phyloP scores from a whole-genome alignment of 2,888 invertebrate genomes.

The Deladenus siricidicola region DNA sequence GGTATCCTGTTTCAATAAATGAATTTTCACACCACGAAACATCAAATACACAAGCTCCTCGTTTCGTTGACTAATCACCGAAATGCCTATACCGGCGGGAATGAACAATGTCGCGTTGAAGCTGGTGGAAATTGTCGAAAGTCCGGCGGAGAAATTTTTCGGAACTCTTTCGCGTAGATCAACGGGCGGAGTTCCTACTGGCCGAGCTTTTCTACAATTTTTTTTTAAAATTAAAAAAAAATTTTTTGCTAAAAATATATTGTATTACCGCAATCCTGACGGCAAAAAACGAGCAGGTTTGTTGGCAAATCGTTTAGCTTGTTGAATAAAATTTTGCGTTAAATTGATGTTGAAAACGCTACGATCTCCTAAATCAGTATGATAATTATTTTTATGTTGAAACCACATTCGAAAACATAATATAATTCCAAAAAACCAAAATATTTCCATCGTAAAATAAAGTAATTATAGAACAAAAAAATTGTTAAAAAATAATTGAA shows the following conservation, averaged over 20 bases:
- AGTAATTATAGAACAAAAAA: too few species aligned
- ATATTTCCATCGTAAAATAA: too few species aligned
- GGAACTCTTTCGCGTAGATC: too few species aligned
- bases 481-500: too few species aligned
- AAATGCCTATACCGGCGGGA: constrained; percentile 54
- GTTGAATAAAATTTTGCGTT: constrained; percentile 75
- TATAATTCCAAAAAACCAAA: too few species aligned
- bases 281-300: too few species aligned
- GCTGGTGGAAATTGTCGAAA: too few species aligned
- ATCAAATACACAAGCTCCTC: constrained; percentile 56
- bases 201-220: too few species aligned
- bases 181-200: background rate
- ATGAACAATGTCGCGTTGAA: constrained; percentile 32
- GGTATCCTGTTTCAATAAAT: constrained; percentile 73
- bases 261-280: too few species aligned
- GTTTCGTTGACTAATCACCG: constrained; percentile 52
- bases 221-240: background rate
- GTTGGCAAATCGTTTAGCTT: constrained; percentile 1
- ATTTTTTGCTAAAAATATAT: too few species aligned
- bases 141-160: background rate
- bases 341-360: constrained; percentile 70
- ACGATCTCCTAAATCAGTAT: constrained; percentile 26
- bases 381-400: too few species aligned
- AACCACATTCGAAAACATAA: too few species aligned
- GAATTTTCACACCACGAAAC: constrained; percentile 59